Percentiles rank a stretch among this genome's conserved stretches.
Evolutionary conservation across 1,140 invertebrate species (phyloP).

Genomic region (Hyles vespertilio): DNA sequence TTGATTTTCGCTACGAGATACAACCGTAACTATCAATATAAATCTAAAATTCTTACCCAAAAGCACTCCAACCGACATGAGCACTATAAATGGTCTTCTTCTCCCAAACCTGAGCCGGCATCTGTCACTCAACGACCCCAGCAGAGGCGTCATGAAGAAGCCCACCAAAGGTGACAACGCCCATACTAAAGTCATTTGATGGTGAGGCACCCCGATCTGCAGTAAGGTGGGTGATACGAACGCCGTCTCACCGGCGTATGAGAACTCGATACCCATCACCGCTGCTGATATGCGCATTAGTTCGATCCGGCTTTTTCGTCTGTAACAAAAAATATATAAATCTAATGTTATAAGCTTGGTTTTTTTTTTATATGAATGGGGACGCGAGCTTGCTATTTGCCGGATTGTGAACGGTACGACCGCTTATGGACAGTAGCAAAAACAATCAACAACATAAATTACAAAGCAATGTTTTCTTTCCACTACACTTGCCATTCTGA

Average conservation of each 20-base stretch:
- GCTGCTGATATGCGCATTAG: constrained; percentile 92
- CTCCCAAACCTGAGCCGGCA: constrained; percentile 88
- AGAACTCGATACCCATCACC: constrained; percentile 98
- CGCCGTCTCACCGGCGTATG: constrained; percentile 97
- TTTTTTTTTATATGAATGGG: no score
- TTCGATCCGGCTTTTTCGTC: constrained; percentile 88
- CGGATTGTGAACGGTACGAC: no score
- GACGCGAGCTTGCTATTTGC: no score
- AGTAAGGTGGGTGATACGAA: constrained; percentile 96
- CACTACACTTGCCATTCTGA: no score
- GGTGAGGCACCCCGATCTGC: constrained; percentile 92
- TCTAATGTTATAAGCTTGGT: no score
- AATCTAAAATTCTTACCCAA: constrained; percentile 81
- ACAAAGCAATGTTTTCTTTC: no score
- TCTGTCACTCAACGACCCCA: constrained; percentile 94
- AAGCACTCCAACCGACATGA: constrained; percentile 92
- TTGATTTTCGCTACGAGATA: no score
- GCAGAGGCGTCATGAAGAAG: constrained; percentile 93
- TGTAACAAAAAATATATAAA: constrained; percentile 39
- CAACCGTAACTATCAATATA: neutral
- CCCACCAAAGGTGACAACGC: constrained; percentile 93
- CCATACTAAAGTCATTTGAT: constrained; percentile 97
- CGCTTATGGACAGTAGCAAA: no score
- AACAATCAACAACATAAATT: no score
- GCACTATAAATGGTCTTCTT: constrained; percentile 92